Conservation (phyloP, 2,888 invertebrate species). For the Altica lythri region DNA sequence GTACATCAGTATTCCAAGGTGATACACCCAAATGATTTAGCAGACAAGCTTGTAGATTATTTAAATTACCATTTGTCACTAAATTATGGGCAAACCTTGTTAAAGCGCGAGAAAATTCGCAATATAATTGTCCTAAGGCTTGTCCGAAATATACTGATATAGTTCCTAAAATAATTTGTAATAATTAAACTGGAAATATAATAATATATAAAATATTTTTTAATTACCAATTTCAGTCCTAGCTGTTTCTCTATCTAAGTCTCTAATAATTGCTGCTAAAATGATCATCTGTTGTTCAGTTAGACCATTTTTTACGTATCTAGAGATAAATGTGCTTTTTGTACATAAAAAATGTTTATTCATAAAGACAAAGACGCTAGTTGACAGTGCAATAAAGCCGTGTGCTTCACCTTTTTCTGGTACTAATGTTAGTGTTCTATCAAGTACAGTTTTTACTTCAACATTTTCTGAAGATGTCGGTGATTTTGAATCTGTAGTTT, state of each 20-base stretch:
- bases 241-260: constrained; percentile 88
- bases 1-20: constrained; percentile 68
- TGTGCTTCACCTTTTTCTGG: constrained; percentile 81
- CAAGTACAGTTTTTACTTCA: constrained; percentile 58
- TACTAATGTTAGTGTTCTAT: constrained; percentile 63
- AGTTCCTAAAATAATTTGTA: constrained; percentile 62
- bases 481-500: constrained; percentile 64
- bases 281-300: constrained; percentile 89
- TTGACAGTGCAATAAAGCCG: constrained; percentile 83
- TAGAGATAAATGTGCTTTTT: constrained; percentile 69
- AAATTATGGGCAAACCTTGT: constrained; percentile 82
- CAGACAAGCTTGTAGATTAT: constrained; percentile 71
- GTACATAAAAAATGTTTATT: constrained; percentile 80
- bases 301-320: constrained; percentile 71
- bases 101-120: constrained; percentile 76
- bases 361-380: constrained; percentile 84
- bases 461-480: constrained; percentile 61
- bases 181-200: neutral
- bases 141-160: constrained; percentile 77
- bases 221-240: constrained; percentile 71
- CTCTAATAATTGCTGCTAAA: constrained; percentile 85
- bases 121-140: constrained; percentile 68
- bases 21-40: constrained; percentile 76
- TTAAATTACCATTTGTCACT: constrained; percentile 72
- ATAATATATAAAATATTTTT: constrained; percentile 5